These are phyloP conservation scores for human (Homo sapiens) DNA, from an alignment of 2,113 vertebrate species.

Conservation along the genomic window GRCh38 chr1:179429001-179429500, in stretches of 20 bases:
- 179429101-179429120: no score
- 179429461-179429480: background rate
- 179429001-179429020: no score
- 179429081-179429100: no score
- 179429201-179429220: background rate
- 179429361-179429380: conserved; percentile 22
- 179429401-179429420: conserved; percentile 31
- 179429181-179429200: background rate
- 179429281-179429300: background rate
- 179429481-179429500: conserved; percentile 48
- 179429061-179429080: no score
- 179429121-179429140: no score
- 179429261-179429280: background rate
- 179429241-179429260: background rate
- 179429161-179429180: no score
- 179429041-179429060: no score
- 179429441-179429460: background rate
- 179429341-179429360: background rate
- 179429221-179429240: background rate
- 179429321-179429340: background rate
- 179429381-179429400: conserved; percentile 21
- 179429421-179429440: conserved; percentile 24
- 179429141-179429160: no score
- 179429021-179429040: no score
- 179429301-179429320: background rate